Conservation (phyloP, 2,797 vertebrate genomes). For the Cyprinodon diabolis region DNA sequence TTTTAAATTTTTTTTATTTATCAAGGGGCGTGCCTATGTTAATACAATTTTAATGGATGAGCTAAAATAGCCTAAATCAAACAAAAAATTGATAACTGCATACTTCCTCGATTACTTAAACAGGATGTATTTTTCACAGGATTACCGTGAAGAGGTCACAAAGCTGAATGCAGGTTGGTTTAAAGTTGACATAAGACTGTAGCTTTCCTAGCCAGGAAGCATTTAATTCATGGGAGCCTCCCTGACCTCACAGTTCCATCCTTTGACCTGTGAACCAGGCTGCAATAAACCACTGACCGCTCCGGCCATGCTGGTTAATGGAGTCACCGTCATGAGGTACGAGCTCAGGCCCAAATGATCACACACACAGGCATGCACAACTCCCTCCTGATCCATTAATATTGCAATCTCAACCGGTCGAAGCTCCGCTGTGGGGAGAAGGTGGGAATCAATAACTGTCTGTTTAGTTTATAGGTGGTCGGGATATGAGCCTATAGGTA, state of each 20-base stretch:
- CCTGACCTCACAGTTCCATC: slow-evolving; percentile 69
- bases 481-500: slow-evolving; percentile 67
- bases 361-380: slow-evolving; percentile 40
- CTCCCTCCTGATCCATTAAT: slow-evolving; percentile 71
- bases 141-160: too few relatives aligned
- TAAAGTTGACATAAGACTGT: slow-evolving; percentile 59
- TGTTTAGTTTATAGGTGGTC: slow-evolving; percentile 79
- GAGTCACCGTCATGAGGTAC: slow-evolving; percentile 56
- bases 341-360: slow-evolving; percentile 26
- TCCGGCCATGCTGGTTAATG: slow-evolving; percentile 53
- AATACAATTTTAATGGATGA: too few relatives aligned
- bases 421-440: slow-evolving; percentile 65
- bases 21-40: too few relatives aligned
- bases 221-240: slow-evolving; percentile 77
- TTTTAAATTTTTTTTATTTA: too few relatives aligned
- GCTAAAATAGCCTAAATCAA: too few relatives aligned
- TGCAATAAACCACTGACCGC: slow-evolving; percentile 75
- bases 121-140: background rate
- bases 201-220: slow-evolving; percentile 75
- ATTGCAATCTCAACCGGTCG: slow-evolving; percentile 66
- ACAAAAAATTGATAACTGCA: too few relatives aligned
- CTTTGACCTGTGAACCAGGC: slow-evolving; percentile 73
- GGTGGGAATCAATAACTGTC: slow-evolving; percentile 81
- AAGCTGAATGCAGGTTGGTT: slow-evolving; percentile 38
- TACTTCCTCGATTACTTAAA: background rate